A percentile compares a stretch with the other conserved stretches of the same genome.
These are phyloP conservation scores for Ictidomys tridecemlineatus DNA, from an alignment of 2,113 vertebrate genomes.

Conservation along the genomic window DNA sequence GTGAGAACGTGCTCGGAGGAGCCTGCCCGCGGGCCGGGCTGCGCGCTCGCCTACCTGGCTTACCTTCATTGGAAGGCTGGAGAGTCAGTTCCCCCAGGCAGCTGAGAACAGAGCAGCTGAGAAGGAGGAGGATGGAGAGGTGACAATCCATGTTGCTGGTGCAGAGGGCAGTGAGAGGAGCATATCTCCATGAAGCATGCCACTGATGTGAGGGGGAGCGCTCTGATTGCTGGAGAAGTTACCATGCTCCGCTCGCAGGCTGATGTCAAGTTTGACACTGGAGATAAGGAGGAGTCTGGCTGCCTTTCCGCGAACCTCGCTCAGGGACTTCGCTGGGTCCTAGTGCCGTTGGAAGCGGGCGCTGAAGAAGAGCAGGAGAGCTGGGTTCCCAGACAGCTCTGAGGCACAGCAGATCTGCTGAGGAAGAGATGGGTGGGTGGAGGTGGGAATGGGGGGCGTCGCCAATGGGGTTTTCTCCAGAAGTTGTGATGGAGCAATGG, in stretches of 20 bases:
- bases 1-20: neutral
- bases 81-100: constrained; percentile 86
- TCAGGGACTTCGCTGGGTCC: constrained; percentile 83
- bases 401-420: fast-evolving
- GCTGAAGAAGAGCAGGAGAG: fast-evolving
- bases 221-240: constrained; percentile 88
- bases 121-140: constrained; percentile 88
- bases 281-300: constrained; percentile 92
- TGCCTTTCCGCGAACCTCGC: constrained; percentile 76
- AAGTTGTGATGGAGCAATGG: neutral
- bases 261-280: constrained; percentile 94
- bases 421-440: neutral
- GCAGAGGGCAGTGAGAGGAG: constrained; percentile 92
- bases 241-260: constrained; percentile 90
- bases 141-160: constrained; percentile 95
- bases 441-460: neutral
- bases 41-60: constrained; percentile 76
- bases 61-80: constrained; percentile 96
- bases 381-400: neutral
- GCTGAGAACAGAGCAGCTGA: constrained; percentile 83
- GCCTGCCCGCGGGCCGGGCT: neutral
- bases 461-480: neutral
- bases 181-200: constrained; percentile 96
- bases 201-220: constrained; percentile 91
- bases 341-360: constrained; percentile 71